Conservation (phyloP, 2,113 vertebrate species). For the Hiodon alosoides region DNA sequence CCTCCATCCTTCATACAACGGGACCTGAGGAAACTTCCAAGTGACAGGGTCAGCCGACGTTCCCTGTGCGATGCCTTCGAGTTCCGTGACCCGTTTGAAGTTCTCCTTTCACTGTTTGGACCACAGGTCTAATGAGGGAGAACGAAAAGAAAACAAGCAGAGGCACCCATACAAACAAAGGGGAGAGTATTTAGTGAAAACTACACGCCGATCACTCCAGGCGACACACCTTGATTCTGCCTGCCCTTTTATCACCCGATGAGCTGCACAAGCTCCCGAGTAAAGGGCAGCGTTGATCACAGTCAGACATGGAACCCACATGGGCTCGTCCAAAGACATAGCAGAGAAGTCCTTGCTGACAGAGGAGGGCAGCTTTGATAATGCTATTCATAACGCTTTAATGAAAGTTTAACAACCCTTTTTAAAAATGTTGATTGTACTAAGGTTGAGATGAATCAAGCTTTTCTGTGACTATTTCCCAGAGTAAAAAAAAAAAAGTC, state of each 20-base stretch:
- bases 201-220: conserved; percentile 27
- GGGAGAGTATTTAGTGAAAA: conserved; percentile 39
- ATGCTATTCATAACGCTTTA: no score
- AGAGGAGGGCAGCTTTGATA: no score
- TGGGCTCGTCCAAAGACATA: no score
- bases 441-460: no score
- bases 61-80: conserved; percentile 22
- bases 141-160: conserved; percentile 38
- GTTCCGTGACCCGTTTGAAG: conserved; percentile 21
- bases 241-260: conserved; percentile 25
- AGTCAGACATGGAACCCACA: no score
- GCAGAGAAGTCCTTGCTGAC: no score
- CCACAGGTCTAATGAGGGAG: conserved; percentile 38
- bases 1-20: neutral
- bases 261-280: no score
- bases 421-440: no score
- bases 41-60: neutral
- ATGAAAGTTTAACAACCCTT: no score
- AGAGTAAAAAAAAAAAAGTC: no score
- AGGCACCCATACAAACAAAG: conserved; percentile 24
- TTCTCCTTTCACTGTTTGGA: conserved; percentile 33
- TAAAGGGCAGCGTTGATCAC: no score
- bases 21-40: conserved; percentile 1
- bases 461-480: no score
- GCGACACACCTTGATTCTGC: conserved; percentile 28